A percentile compares a stretch with the other conserved stretches of the same genome.
Evolutionary conservation across 2,888 invertebrate species (phyloP).

Genomic region (Coleophora flavipennella): DNA sequence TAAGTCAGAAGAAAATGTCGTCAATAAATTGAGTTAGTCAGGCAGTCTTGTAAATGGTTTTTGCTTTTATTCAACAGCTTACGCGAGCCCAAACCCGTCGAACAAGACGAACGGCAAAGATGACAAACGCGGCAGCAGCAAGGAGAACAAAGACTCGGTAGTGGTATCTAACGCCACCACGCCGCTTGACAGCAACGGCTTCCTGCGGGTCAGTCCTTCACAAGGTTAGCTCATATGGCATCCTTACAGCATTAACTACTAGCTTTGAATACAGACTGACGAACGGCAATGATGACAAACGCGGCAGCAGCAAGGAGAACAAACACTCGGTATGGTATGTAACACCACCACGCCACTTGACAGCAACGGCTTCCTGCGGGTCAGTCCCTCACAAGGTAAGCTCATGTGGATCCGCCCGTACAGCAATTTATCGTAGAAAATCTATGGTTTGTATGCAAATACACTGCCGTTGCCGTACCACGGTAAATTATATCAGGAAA

Average conservation of each 20-base stretch:
- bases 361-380: conserved; percentile 60
- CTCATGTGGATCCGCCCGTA: too few species aligned
- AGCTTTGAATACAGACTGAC: too few species aligned
- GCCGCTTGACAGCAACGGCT: conserved; percentile 59
- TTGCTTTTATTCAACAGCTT: conserved; percentile 37
- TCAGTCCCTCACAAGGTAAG: conserved; percentile 62
- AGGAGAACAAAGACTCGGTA: not conserved
- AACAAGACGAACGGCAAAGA: conserved; percentile 30
- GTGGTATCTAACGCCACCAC: conserved; percentile 40
- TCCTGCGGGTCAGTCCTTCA: conserved; percentile 58
- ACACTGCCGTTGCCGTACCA: too few species aligned
- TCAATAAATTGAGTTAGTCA: too few species aligned
- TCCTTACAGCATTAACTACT: too few species aligned
- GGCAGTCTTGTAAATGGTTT: too few species aligned
- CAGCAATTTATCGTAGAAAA: too few species aligned
- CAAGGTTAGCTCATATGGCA: conserved; percentile 47
- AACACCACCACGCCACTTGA: conserved; percentile 50
- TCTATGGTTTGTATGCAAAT: too few species aligned
- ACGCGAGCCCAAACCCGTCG: conserved; percentile 57
- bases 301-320: not conserved
- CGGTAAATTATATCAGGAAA: too few species aligned
- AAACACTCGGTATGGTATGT: conserved; percentile 18
- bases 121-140: conserved; percentile 22
- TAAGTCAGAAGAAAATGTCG: too few species aligned
- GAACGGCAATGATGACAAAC: conserved; percentile 39